Evolutionary conservation across 2,113 vertebrate species (phyloP), one percentile per base, ranked within the genome.

Genomic region (Erinaceus europaeus): DNA sequence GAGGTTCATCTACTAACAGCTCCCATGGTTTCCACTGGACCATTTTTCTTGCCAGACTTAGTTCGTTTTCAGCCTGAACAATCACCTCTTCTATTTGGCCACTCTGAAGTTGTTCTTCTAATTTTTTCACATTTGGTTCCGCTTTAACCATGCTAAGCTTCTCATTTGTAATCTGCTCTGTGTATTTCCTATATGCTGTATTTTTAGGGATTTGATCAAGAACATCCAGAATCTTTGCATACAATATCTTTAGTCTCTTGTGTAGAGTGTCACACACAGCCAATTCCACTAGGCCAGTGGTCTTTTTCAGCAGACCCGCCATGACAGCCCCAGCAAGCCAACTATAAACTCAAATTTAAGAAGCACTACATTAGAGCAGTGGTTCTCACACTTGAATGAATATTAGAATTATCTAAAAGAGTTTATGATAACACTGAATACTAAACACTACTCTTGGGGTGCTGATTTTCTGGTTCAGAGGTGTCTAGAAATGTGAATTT

Each of bases 31-130:
- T 99, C 99, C 99, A 99, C 44, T 98, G 97, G 0, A 88, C 12
- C 98, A 99, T 99, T 97, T 99, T 99, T 96, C 98, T 98, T 48
- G 98, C 98, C 90, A 99, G 94, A 81, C 92, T 90, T 92, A 99
- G 96, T 95, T 99, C 99, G 80, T 84, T 97, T 97, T 99, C 98
- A 9, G 99, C 99, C 99, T 99, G 99, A 86, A 97, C 67, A 92
- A 99, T 98, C n/a, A 99, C 98, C 95, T 99, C 99, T 96, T 99
- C 99, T 92, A 99, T 98, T 88, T 98, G 98, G 34, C 99, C 99
- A 84, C 97, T 68, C 79, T 98, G 99, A 50, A 99, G 97, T 93
- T 97, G 98, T 65, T 97, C 94, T 95, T 99, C 97, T 52, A 99
- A 96, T 88, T 97, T 98, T 64, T 97, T 95, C 25, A 99, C 94